Evolutionary conservation across 2,113 vertebrate genomes (phyloP), one percentile per base, ranked within the genome.

Genomic region (Megaleporinus macrocephalus): DNA sequence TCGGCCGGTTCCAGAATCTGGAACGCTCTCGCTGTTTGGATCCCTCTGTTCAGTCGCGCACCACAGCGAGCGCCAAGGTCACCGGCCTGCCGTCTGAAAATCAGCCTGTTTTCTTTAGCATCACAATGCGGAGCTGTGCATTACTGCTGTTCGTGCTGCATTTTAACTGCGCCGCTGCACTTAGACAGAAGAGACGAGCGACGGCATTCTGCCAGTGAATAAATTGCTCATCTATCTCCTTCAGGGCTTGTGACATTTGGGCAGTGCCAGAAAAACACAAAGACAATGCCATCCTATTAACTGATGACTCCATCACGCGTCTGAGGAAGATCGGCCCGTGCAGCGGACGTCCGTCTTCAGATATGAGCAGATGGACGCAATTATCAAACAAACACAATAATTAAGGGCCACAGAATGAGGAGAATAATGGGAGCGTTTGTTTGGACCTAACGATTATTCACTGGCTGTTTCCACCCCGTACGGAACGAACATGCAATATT

Each of bases 401-500:
- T 84, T 79, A 49, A 79, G 36, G 26, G 22, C 33, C 30, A 75
- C 29, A 63, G 68, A 57, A 30, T 20, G 20, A 13, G 71, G 62
- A 65, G 30, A 69, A 69, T 41, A 22, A 41, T 22, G 30, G 65
- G 18, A 47, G 0, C 0, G 5, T 65, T 53, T 41, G 71, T 51
- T 24, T 0, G 0, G 30, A 24, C 73, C 14, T 27, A 57, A 20
- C 33, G 66, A 29, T 44, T 62, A 44, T 57, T 27, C 9, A 30
- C 80, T 84, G 78, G 29, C 29, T 81, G 63, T 86, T 53, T 24
- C n/a, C 49, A 77, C 55, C 41, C 74, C 82, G 73, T 76, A 63
- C 71, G 79, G 76, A 16, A 4, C 51, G 61, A 89, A 63, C 24
- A 63, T 91, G 78, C 90, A 89, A 88, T 91, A 90, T 91, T 91